These are phyloP conservation scores for Antechinus flavipes DNA, from an alignment of 2,113 vertebrate species.

Conservation along the genomic window DNA sequence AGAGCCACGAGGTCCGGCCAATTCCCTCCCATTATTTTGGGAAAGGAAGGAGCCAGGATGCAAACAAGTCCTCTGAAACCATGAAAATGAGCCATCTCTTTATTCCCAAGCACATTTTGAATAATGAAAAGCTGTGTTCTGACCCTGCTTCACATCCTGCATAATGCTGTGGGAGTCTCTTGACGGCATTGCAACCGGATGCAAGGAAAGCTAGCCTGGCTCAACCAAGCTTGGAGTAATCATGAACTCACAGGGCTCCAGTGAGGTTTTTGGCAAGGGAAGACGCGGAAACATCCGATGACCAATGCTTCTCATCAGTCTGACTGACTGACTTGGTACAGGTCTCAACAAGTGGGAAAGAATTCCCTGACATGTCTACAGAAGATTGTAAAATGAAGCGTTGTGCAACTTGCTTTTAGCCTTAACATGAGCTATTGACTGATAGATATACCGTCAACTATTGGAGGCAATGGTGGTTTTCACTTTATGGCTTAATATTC, in stretches of 20 bases:
- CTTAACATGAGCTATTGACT: neutral
- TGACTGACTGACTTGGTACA: fast-evolving
- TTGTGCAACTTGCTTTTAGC: neutral
- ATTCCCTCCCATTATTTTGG: neutral
- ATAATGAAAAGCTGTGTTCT: fast-evolving
- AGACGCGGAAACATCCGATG: neutral
- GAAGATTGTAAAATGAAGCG: constrained; percentile 46
- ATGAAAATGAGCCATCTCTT: fast-evolving
- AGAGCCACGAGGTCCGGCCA: fast-evolving
- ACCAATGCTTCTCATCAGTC: too few species aligned
- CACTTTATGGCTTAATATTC: fast-evolving
- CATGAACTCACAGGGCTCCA: fast-evolving
- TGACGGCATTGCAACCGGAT: fast-evolving
- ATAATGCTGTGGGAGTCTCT: neutral
- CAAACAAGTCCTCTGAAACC: neutral
- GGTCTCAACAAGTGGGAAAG: constrained; percentile 44
- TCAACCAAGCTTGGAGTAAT: fast-evolving
- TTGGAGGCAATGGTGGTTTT: neutral
- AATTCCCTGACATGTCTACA: constrained; percentile 43
- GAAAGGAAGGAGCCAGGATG: neutral
- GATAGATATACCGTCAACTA: fast-evolving
- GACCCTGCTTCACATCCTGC: neutral
- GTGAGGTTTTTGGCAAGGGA: neutral
- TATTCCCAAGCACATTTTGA: fast-evolving
- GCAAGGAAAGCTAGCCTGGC: neutral